Evolutionary conservation across 2,113 vertebrate genomes (phyloP).

Genomic region (Lamprotornis superbus): DNA sequence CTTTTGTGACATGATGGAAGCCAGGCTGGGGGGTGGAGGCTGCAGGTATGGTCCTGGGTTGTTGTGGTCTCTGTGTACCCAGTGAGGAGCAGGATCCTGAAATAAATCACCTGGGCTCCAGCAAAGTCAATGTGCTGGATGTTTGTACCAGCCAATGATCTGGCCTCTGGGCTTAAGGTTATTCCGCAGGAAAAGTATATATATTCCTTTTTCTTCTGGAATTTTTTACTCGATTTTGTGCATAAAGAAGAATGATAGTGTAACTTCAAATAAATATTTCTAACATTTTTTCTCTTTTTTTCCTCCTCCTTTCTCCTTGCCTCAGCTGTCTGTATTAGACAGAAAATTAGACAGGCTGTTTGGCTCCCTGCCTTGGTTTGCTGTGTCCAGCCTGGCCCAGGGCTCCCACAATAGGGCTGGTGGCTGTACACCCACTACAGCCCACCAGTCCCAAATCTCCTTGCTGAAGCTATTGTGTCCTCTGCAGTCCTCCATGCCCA

Average conservation of each 20-base stretch:
- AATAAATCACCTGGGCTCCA: background rate
- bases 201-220: background rate
- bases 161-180: background rate
- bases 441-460: background rate
- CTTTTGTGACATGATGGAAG: constrained; percentile 17
- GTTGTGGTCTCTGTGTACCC: background rate
- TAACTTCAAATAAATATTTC: background rate
- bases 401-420: background rate
- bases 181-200: background rate
- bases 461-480: background rate
- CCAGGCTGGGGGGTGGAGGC: background rate
- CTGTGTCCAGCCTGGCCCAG: background rate
- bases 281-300: fast-evolving
- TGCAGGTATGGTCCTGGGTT: background rate
- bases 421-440: background rate
- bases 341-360: background rate
- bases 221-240: background rate
- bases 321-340: background rate
- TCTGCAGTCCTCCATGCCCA: background rate
- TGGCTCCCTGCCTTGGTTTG: background rate
- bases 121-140: fast-evolving
- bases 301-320: fast-evolving
- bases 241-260: background rate
- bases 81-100: background rate
- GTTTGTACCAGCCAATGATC: background rate